Percentiles rank a stretch among this genome's conserved stretches.
These are phyloP conservation scores for Platichthys stellatus DNA, from an alignment of 2,113 vertebrate species.

Conservation along the genomic window DNA sequence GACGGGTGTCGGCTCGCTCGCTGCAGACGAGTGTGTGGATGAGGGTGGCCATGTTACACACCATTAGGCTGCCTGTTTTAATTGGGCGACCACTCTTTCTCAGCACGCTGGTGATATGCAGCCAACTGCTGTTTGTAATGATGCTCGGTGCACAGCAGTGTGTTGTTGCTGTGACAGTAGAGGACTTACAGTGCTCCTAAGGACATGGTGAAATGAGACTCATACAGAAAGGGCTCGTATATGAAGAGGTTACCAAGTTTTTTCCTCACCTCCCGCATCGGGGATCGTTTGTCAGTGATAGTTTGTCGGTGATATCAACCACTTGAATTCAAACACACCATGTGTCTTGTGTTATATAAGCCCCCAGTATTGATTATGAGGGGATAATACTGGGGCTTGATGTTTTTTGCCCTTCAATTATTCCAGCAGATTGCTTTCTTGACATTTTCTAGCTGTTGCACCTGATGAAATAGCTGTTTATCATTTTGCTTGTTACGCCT, in stretches of 20 bases:
- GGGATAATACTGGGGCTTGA: constrained; percentile 31
- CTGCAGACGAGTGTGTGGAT: constrained; percentile 15
- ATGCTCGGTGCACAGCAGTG: constrained; percentile 10
- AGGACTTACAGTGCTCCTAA: constrained; percentile 24
- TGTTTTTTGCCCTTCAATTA: constrained; percentile 51
- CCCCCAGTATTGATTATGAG: constrained; percentile 20
- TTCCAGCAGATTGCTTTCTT: constrained; percentile 47
- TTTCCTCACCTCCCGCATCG: background rate
- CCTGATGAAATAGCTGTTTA: constrained; percentile 74
- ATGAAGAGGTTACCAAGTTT: background rate
- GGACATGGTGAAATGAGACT: constrained; percentile 13
- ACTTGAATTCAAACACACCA: constrained; percentile 9
- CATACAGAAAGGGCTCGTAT: constrained; percentile 19
- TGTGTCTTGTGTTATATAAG: constrained; percentile 1
- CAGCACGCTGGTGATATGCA: constrained; percentile 20
- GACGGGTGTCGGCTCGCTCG: constrained; percentile 58
- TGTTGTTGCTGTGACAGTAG: constrained; percentile 38
- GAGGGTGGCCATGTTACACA: constrained; percentile 57
- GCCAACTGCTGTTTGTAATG: constrained; percentile 52
- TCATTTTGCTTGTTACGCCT: constrained; percentile 60
- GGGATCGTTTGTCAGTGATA: constrained; percentile 2
- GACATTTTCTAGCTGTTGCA: constrained; percentile 48
- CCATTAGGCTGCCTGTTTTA: constrained; percentile 62
- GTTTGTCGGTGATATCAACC: constrained; percentile 1
- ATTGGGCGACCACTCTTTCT: constrained; percentile 62